Evolutionary conservation across 2,888 invertebrate genomes (phyloP), one percentile per base, ranked within the genome.

Genomic region (Phragmatobia fuliginosa): DNA sequence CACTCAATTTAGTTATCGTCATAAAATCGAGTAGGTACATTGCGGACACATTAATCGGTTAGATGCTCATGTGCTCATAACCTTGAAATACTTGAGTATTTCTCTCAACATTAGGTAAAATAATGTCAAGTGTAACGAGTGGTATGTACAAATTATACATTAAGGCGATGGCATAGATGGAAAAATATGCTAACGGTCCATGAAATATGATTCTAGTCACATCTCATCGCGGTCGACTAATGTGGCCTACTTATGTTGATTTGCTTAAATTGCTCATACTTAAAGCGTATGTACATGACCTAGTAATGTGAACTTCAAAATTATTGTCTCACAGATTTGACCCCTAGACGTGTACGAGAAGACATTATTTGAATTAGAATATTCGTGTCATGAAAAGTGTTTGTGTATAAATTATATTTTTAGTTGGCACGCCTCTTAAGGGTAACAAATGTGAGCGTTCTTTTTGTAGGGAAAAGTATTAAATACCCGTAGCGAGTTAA

Each of bases 161-260:
- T 84, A 81, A 72, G 71, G 78, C 84, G 80, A 81, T 82, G 78
- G 73, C 75, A 76, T 74, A 80, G 76, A 83, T 79, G 78, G 71
- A 83, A 82, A 84, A 82, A 85, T 86, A 84, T 82, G 73, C 78
- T 82, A 86, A 87, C 84, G 82, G 86, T 81, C 78, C 72, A 75
- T 83, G 80, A 81, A 80, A 82, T 79, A 79, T 79, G 76, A 83
- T 77, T 76, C 80, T 66, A 77, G 77, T 75, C 74, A 75, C 76
- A 80, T 77, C 78, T 76, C 74, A 73, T 74, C 74, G 72, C 74
- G 77, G 78, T 74, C 77, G 76, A 70, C 76, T 91, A 89, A 90
- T 88, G 87, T 91, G 93, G 79, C 90, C 93, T 84, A 92, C 86
- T 92, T 92, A 81, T 88, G 89, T 90, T 91, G 91, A 93, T 94